Percentiles rank a stretch among this genome's conserved stretches.
Evolutionary conservation across 1,140 invertebrate genomes (phyloP).

Genomic region (Cydia fagiglandana): DNA sequence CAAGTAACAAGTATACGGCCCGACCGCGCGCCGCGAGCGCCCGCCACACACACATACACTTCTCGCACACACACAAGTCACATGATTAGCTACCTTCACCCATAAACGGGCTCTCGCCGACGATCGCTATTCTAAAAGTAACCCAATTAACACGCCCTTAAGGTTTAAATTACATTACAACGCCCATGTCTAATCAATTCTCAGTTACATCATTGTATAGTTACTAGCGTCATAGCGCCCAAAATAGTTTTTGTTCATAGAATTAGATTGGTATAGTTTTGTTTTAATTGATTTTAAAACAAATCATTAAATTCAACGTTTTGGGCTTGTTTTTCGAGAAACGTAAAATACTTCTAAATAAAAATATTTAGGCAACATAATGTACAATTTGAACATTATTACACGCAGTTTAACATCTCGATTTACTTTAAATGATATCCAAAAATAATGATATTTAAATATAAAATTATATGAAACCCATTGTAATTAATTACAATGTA

Average conservation of each 20-base stretch:
- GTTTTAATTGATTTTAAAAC: no score
- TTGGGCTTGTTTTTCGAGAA: no score
- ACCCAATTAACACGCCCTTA: not conserved
- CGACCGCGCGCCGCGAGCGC: slow-evolving; percentile 11
- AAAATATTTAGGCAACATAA: no score
- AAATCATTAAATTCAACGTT: no score
- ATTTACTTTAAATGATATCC: no score
- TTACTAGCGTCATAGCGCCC: not conserved
- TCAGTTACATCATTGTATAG: not conserved
- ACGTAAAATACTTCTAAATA: no score
- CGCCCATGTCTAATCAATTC: not conserved
- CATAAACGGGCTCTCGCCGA: not conserved
- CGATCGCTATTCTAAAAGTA: not conserved
- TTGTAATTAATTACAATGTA: no score
- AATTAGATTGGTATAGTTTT: no score
- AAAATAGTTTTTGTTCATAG: not conserved
- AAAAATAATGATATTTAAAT: no score
- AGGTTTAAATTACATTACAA: slow-evolving; percentile 4
- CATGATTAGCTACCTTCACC: slow-evolving; percentile 9
- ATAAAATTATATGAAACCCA: no score
- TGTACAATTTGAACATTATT: no score
- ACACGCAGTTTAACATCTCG: no score
- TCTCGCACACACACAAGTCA: not conserved
- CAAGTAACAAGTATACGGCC: slow-evolving; percentile 18
- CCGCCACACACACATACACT: not conserved